Evolutionary conservation across 2,888 invertebrate species (phyloP), one percentile per base, ranked within the genome.

Genomic region (Dynastes maya): DNA sequence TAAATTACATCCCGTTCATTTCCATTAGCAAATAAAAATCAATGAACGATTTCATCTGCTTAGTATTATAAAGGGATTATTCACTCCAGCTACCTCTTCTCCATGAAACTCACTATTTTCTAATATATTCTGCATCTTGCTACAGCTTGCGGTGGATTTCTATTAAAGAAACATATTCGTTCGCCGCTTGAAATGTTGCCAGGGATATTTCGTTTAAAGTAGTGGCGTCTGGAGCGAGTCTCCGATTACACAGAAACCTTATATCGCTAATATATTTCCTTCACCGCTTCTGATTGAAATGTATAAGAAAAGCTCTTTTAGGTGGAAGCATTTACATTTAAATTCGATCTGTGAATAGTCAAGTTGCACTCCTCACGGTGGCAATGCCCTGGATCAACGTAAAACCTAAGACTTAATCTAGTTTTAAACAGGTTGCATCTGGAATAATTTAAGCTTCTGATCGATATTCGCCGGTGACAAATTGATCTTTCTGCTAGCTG

Each of bases 261-360:
- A 68, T 58, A 58, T 22, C 29, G 51, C 68, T 27, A 68, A 68
- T 68, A 45, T 68, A 51, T 68, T 51, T 51, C 22, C 68, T 29
- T 11, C 51, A 27, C 49, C 51, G 51, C 13, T 49, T 51, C 68
- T 51, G 68, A 68, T 29, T 51, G 49, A 22, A 49, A n/a, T 6
- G 29, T 51, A 68, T 51, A 68, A 27, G 29, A 51, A 51, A 51
- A 68, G 68, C 68, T 68, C 40, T 51, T 29, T 13, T 49, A 51
- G 40, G 51, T 68, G 29, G 16, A 45, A 51, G 49, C 68, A 68
- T 68, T 68, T 68, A 68, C 68, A 68, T 68, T 68, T 68, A 68
- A 68, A 68, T 68, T 68, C 68, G 40, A 68, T 68, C 68, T 51
- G 51, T 51, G 68, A 40, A 27, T 13, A 51, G 51, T 29, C 9